Evolutionary conservation across 2,113 vertebrate species (phyloP).

Genomic region (Saccopteryx leptura): DNA sequence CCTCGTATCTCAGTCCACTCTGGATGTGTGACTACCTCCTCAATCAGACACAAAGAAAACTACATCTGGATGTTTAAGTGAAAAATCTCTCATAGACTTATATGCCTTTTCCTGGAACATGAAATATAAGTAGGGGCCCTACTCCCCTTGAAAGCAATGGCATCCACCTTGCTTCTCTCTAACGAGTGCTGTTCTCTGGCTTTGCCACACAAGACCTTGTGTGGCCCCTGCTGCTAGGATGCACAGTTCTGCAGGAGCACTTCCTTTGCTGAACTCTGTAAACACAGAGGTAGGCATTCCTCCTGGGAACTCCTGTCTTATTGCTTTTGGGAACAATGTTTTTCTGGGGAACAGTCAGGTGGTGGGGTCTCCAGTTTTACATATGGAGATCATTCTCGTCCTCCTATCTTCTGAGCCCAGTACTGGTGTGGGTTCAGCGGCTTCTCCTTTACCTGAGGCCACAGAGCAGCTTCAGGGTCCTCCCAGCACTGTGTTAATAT

Average conservation of each 20-base stretch:
- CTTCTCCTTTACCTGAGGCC: not conserved
- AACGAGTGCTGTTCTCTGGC: not conserved
- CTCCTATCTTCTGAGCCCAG: not conserved
- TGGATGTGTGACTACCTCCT: not conserved
- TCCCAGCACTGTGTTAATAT: not conserved
- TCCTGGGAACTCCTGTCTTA: not conserved
- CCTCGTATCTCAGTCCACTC: not conserved
- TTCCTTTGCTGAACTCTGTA: not conserved
- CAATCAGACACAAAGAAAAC: not conserved
- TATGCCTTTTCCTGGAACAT: not conserved
- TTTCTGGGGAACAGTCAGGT: not conserved
- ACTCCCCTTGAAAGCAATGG: not conserved
- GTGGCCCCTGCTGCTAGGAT: too few species aligned
- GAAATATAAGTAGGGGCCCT: not conserved
- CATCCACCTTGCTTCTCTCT: not conserved
- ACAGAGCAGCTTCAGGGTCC: not conserved
- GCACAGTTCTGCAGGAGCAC: fast-evolving
- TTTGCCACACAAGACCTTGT: not conserved
- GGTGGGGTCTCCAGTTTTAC: not conserved
- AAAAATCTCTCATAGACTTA: not conserved
- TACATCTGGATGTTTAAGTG: not conserved
- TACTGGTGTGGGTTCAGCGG: not conserved
- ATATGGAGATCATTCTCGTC: not conserved
- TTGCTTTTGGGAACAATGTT: not conserved
- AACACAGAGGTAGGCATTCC: not conserved